Evolutionary conservation across 2,113 vertebrate species (phyloP), one percentile per base, ranked within the genome.

Genomic region (Oxygymnocypris stewartii): DNA sequence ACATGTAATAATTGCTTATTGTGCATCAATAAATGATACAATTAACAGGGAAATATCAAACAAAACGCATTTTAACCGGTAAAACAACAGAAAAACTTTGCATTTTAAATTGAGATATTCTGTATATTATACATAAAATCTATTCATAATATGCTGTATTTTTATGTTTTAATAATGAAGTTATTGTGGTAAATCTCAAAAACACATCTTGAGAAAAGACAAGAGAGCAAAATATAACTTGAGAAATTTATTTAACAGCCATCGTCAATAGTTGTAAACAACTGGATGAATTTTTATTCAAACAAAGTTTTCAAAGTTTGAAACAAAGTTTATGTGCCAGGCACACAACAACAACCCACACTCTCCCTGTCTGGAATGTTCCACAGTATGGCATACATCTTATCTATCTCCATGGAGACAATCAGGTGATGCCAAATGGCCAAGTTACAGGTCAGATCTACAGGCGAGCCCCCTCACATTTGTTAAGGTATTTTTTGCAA

Each of bases 1-100:
- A 75, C 73, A 75, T 75, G 42, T 76, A 76, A 75, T 25, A 47
- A 75, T 75, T 69, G 65, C 65, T 69, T 69, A 28, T 69, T 69
- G 28, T 69, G 65, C 65, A 69, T 67, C 65, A 71, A 71, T 71
- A 71, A 71, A 18, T 20, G 28, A 69, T 18, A 10, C 6, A 35
- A 69, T 69, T 35, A 69, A 76, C 74, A 76, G 23, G 74, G 11
- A 77, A 77, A 77, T 47, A 49, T 77, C 42, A 47, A 77, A 47
- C 23, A 76, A 76, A 76, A 76, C 35, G 20, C 18, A 63, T 63
- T 63, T 63, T n/a, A 63, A 63, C 61, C 2, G 37, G 35, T 77
- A 49, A 77, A 77, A 16, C 23, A 49, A 77, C 42, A 77, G n/a
- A 28, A 77, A 77, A 49, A 77, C 74, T 63, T 63, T 63, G 59